phyloP scores from a whole-genome alignment of 1,140 invertebrate genomes.

The Drosophila athabasca region DNA sequence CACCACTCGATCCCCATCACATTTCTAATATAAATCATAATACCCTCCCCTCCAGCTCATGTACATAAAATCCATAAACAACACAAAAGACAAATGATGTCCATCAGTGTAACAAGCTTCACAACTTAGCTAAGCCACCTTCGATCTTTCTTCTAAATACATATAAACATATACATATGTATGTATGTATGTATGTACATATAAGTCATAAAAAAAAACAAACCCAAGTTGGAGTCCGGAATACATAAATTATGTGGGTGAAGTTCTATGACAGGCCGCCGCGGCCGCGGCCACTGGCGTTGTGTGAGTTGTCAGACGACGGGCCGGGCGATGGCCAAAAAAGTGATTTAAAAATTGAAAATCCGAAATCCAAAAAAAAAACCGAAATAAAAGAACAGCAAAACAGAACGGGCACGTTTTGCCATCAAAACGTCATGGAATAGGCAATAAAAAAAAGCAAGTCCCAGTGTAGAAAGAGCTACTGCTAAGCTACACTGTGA shows the following conservation, averaged over 20 bases:
- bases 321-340: conserved; percentile 45
- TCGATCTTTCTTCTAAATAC: neutral
- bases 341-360: conserved; percentile 59
- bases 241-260: conserved; percentile 69
- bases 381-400: conserved; percentile 22
- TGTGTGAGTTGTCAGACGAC: conserved; percentile 42
- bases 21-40: no score
- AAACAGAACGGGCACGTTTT: conserved; percentile 47
- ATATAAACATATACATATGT: neutral
- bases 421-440: conserved; percentile 34
- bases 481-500: no score
- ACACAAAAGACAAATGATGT: neutral
- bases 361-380: conserved; percentile 11
- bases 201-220: conserved; percentile 12
- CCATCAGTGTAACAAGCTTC: conserved; percentile 6
- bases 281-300: conserved; percentile 41
- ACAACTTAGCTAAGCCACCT: conserved; percentile 8
- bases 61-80: neutral
- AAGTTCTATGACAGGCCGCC: conserved; percentile 52
- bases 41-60: no score
- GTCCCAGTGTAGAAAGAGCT: no score
- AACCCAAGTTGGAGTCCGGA: conserved; percentile 1
- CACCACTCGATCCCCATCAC: no score
- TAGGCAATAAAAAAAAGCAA: conserved; percentile 32
- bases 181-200: neutral